Evolutionary conservation across 2,797 vertebrate genomes (phyloP).

Genomic region (Hapalemur alaotrensis): DNA sequence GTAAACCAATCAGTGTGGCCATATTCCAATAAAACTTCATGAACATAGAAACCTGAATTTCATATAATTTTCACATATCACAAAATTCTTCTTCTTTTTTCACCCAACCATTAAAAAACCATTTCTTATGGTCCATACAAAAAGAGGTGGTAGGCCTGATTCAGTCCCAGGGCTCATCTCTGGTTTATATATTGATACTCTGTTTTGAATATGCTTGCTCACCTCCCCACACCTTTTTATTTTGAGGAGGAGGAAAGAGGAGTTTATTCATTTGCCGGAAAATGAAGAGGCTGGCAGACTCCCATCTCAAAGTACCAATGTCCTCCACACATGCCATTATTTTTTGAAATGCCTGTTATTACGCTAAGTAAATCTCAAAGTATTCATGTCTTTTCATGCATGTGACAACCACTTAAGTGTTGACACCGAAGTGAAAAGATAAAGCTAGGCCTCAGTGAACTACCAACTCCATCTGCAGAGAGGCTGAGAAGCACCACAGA

Average conservation of each 20-base stretch:
- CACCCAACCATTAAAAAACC: background rate
- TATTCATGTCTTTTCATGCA: constrained; percentile 27
- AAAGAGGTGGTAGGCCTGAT: background rate
- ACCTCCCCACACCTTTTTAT: background rate
- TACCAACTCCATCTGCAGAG: background rate
- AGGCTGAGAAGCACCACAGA: constrained; percentile 30
- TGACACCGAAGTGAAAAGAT: background rate
- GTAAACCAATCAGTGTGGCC: background rate
- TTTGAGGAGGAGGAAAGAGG: too few relatives aligned
- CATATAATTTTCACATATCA: background rate
- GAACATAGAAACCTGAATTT: background rate
- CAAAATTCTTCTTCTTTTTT: background rate
- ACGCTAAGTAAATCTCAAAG: background rate
- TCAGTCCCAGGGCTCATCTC: background rate
- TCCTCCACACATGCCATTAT: background rate
- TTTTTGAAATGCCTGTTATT: constrained; percentile 16
- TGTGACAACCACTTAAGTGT: background rate
- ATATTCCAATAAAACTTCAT: background rate
- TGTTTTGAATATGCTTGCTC: background rate
- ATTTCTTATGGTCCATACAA: background rate
- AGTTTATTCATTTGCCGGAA: too few relatives aligned
- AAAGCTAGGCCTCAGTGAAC: background rate
- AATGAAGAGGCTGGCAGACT: too few relatives aligned
- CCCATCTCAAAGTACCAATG: too few relatives aligned
- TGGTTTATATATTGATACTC: background rate